phyloP scores from a whole-genome alignment of 1,140 invertebrate species.

The Drosophila sturtevanti region DNA sequence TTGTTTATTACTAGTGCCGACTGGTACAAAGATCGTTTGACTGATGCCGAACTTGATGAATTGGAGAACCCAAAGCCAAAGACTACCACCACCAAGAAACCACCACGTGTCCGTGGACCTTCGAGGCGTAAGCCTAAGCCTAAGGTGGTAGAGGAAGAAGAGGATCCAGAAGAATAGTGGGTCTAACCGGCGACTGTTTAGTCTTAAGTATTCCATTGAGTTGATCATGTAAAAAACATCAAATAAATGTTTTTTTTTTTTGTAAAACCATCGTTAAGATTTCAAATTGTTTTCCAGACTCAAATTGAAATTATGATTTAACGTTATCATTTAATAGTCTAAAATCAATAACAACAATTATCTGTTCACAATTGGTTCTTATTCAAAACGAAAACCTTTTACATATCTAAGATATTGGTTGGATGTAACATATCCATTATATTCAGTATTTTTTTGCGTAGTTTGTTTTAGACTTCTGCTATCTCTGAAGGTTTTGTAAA shows the following conservation, averaged over 20 bases:
- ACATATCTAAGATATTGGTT: too few species aligned
- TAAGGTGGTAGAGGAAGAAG: conserved; percentile 54
- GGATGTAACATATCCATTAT: too few species aligned
- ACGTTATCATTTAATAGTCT: too few species aligned
- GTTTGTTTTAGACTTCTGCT: too few species aligned
- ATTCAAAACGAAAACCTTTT: too few species aligned
- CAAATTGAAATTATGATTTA: too few species aligned
- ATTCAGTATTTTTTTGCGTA: too few species aligned
- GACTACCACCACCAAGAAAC: conserved; percentile 84
- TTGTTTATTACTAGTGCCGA: conserved; percentile 86
- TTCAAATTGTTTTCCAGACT: neutral
- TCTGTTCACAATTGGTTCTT: too few species aligned
- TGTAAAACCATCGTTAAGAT: neutral
- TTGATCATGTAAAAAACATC: conserved; percentile 31
- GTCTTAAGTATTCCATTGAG: conserved; percentile 44
- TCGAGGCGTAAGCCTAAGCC: conserved; percentile 62
- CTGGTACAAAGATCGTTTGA: conserved; percentile 93
- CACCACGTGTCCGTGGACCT: conserved; percentile 76
- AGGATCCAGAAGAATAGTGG: conserved; percentile 44
- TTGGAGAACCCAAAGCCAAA: conserved; percentile 90
- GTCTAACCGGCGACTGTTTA: conserved; percentile 52
- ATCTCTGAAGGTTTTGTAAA: too few species aligned
- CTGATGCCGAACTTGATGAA: conserved; percentile 90
- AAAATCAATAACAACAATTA: too few species aligned
- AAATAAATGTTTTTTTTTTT: conserved; percentile 19